Base-by-base conservation (phyloP, 2,888 invertebrate species). In the Cryptocephalus moraei region DNA sequence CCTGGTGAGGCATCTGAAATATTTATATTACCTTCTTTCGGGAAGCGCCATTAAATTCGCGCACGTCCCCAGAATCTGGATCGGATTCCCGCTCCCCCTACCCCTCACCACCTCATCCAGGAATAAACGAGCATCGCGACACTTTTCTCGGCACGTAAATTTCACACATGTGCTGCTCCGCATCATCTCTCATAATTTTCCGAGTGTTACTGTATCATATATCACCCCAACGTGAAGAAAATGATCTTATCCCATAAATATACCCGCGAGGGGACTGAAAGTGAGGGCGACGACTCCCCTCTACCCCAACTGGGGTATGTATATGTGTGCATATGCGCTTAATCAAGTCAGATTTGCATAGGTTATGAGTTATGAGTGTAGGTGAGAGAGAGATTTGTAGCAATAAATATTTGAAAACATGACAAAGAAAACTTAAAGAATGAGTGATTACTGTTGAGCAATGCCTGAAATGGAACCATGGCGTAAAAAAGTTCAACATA, bases 141-240 rank as follows among this genome's bases (percentile, higher is more conserved):
- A 14, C 42, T 36, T 33, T 43, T 40, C 39, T 39, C 33, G 32
- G 6, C 34, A 33, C 44, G 34, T 45, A 31, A 49, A 46, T 49
- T 49, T 38, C 31, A 42, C 49, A 43, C 49, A 45, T 46, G 45
- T 49, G 49, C 43, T 33, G 33, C 33, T 22, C 45, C 39, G 38
- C 44, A 40, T 49, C 49, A 42, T 49, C 45, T 31, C 33, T 49
- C 45, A 49, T 49, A 43, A 49, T 49, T 45, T 49, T 43, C 49
- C 33, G 39, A 48, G 41, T 33, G 44, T 45, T 48, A 44, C 41
- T 41, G 32, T 34, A 38, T 33, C 48, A 39, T 45, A 45, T 38
- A 48, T 48, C 38, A 48, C 32, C 9, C 31, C 33, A 39, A 32
- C 45, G 39, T 41, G 45, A 14, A 32, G 41, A 34, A 45, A 48